Evolutionary conservation across 2,888 invertebrate species (phyloP).

Genomic region (Drosophila pseudotalamancana): DNA sequence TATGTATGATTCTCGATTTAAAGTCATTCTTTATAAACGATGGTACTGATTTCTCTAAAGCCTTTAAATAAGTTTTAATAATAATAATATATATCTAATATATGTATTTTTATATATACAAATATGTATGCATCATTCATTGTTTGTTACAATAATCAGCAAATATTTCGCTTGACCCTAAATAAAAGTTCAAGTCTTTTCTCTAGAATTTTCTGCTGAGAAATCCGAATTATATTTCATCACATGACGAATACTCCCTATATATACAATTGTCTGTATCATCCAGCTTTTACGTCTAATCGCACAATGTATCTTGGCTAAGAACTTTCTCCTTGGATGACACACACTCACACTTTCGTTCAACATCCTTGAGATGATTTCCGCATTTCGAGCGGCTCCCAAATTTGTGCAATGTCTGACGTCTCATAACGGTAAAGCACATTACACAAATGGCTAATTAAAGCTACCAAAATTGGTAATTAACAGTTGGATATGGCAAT

Average conservation of each 20-base stretch:
- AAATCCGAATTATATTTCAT: not conserved
- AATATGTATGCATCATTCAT: no score
- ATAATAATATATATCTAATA: no score
- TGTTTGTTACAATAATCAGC: no score
- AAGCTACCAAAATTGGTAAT: slow-evolving; percentile 70
- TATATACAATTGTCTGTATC: not conserved
- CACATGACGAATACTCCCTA: not conserved
- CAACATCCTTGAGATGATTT: slow-evolving; percentile 24
- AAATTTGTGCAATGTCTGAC: slow-evolving; percentile 22
- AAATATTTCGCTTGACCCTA: no score
- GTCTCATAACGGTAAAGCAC: slow-evolving; percentile 40
- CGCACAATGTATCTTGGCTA: no score
- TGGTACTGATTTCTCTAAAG: no score
- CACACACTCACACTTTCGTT: slow-evolving; percentile 31
- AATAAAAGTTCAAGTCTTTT: not conserved
- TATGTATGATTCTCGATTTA: no score
- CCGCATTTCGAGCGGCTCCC: slow-evolving; percentile 37
- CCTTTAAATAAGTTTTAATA: no score
- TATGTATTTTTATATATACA: no score
- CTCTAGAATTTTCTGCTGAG: not conserved
- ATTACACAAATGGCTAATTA: slow-evolving; percentile 72
- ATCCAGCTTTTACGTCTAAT: slow-evolving; percentile 1
- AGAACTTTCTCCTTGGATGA: slow-evolving; percentile 43
- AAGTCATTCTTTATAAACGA: no score
- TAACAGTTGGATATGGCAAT: slow-evolving; percentile 51